Conservation (phyloP, 2,888 invertebrate species). For the Megamerina dolium region DNA sequence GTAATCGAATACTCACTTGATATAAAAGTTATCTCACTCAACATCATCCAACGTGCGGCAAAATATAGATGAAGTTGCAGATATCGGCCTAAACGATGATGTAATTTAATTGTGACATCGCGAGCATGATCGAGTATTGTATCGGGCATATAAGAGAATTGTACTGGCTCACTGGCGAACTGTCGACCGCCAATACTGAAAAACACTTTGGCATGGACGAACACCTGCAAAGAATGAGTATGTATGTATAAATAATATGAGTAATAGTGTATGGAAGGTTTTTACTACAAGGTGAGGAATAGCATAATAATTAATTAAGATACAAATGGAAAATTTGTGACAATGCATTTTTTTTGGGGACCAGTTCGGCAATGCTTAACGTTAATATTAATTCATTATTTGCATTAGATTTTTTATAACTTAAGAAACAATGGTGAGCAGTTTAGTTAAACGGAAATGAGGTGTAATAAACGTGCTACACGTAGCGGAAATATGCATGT, state of each 20-base stretch:
- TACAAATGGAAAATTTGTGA: too few relatives aligned
- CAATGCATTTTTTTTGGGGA: too few relatives aligned
- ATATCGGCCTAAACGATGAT: conserved; percentile 68
- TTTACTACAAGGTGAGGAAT: conserved; percentile 20
- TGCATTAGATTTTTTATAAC: too few relatives aligned
- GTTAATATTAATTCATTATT: too few relatives aligned
- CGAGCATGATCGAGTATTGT: conserved; percentile 69
- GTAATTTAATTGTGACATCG: conserved; percentile 73
- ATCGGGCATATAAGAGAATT: conserved; percentile 72
- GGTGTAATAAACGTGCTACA: too few relatives aligned
- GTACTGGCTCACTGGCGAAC: conserved; percentile 66
- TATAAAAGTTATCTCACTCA: conserved; percentile 78
- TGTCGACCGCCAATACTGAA: conserved; percentile 69
- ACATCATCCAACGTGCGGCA: conserved; percentile 75
- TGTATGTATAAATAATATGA: not conserved
- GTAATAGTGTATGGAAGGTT: not conserved
- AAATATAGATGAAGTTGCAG: conserved; percentile 73
- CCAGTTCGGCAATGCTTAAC: too few relatives aligned
- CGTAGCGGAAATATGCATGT: too few relatives aligned
- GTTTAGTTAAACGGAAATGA: too few relatives aligned
- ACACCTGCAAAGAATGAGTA: conserved; percentile 55
- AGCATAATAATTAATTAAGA: conserved; percentile 34
- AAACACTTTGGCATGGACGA: conserved; percentile 69
- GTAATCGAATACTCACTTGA: conserved; percentile 71
- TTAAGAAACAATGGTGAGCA: too few relatives aligned